phyloP scores from a whole-genome alignment of 2,797 vertebrate genomes.

The Melanotaenia pygmaea region DNA sequence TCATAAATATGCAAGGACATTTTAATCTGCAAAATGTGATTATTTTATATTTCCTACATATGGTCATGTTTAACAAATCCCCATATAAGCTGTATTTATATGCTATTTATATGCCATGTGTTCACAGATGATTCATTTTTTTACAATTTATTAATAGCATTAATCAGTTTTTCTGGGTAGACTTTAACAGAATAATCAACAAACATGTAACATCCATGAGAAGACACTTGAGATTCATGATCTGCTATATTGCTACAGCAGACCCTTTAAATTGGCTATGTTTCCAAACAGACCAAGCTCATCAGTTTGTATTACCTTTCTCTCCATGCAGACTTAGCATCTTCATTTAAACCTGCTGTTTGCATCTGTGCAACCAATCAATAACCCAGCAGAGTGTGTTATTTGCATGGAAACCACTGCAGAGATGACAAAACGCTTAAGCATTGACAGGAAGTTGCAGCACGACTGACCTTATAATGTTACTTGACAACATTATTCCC shows the following conservation, averaged over 20 bases:
- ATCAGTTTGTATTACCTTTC: conserved; percentile 61
- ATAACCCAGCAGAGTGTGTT: conserved; percentile 67
- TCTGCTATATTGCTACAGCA: conserved; percentile 9
- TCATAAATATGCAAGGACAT: conserved; percentile 11
- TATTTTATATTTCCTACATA: conserved; percentile 12
- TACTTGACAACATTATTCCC: conserved; percentile 21
- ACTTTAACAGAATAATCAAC: background rate
- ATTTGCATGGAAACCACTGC: conserved; percentile 57
- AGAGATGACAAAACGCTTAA: conserved; percentile 24
- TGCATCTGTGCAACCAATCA: conserved; percentile 64
- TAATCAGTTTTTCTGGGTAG: conserved; percentile 19
- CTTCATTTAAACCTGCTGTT: conserved; percentile 71
- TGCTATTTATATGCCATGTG: background rate
- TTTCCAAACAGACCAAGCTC: conserved; percentile 45
- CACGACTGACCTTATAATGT: conserved; percentile 2
- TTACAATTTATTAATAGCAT: conserved; percentile 13
- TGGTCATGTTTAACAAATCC: background rate
- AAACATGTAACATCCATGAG: conserved; percentile 6
- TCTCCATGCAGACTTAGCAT: conserved; percentile 51
- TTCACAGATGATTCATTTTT: conserved; percentile 23
- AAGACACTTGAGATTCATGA: conserved; percentile 6
- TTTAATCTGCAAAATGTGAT: conserved; percentile 46
- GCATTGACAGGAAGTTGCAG: conserved; percentile 7
- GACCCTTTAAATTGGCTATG: conserved; percentile 18
- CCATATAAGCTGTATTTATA: conserved; percentile 5